Conservation (phyloP, 1,140 invertebrate species). For the Coelopa frigida region DNA sequence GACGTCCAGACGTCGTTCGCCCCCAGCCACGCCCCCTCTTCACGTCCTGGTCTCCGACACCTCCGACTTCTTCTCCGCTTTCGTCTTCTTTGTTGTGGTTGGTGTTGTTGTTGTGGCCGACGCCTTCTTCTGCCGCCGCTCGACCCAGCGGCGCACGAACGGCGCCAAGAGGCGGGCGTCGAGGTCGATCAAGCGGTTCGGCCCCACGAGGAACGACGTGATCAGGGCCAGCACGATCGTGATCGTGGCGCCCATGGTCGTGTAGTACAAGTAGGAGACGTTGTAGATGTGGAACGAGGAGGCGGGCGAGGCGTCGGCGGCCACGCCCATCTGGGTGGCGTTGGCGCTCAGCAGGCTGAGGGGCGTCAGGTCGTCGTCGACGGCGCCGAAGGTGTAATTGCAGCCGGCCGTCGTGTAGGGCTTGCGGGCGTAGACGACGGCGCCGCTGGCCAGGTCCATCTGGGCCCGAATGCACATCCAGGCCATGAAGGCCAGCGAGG, state of each 20-base stretch:
- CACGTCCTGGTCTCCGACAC: no score
- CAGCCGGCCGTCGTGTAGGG: conserved; percentile 65
- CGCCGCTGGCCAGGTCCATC: conserved; percentile 56
- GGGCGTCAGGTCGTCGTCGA: conserved; percentile 24
- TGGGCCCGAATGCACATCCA: conserved; percentile 80
- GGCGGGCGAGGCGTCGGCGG: no score
- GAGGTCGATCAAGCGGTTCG: conserved; percentile 50
- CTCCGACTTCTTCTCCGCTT: no score
- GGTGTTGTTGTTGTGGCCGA: no score
- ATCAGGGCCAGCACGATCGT: conserved; percentile 58
- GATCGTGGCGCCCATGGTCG: conserved; percentile 53
- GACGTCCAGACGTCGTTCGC: no score
- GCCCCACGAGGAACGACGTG: conserved; percentile 50
- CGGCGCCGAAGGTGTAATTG: conserved; percentile 49
- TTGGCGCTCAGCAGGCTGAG: conserved; percentile 17
- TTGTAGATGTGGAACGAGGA: conserved; percentile 41
- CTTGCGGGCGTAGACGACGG: conserved; percentile 55
- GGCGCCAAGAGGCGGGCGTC: conserved; percentile 60
- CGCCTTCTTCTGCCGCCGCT: no score
- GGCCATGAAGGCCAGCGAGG: conserved; percentile 64
- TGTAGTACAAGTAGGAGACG: conserved; percentile 63
- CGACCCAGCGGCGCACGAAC: conserved; percentile 56
- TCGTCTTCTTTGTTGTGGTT: no score
- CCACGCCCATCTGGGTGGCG: conserved; percentile 5
- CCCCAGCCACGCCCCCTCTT: no score